phyloP scores from a whole-genome alignment of 2,797 vertebrate genomes.

The Trachops cirrhosus region DNA sequence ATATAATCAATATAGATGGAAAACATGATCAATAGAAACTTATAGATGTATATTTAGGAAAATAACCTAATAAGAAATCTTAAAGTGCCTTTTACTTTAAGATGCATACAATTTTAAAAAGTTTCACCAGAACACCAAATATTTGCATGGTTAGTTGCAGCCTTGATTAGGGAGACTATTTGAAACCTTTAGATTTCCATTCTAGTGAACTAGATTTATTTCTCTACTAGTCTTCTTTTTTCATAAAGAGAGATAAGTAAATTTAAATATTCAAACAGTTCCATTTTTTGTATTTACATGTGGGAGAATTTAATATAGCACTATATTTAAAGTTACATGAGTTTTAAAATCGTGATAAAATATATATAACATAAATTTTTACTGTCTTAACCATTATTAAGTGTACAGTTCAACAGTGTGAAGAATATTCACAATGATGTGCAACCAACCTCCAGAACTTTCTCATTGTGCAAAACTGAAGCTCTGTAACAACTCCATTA shows the following conservation, averaged over 20 bases:
- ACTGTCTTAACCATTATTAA: background rate
- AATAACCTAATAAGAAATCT: background rate
- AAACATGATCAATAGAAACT: background rate
- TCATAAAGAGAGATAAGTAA: background rate
- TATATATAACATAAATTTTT: background rate
- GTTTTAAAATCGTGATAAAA: background rate
- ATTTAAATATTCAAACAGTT: background rate
- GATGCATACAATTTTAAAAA: background rate
- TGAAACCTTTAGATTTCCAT: background rate
- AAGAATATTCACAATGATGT: background rate
- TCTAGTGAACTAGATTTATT: background rate
- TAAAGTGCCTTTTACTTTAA: constrained; percentile 3
- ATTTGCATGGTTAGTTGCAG: background rate
- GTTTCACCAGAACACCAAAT: background rate
- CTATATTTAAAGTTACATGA: background rate
- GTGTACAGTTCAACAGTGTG: background rate
- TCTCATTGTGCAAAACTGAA: background rate
- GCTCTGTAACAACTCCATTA: background rate
- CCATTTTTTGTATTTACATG: background rate
- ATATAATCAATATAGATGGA: background rate
- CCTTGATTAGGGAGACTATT: background rate
- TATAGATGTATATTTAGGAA: background rate
- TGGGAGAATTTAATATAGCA: constrained; percentile 11
- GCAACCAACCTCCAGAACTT: background rate
- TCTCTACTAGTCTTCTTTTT: background rate